Conservation (phyloP, 1,140 invertebrate species). For the Caenorhabditis latens region DNA sequence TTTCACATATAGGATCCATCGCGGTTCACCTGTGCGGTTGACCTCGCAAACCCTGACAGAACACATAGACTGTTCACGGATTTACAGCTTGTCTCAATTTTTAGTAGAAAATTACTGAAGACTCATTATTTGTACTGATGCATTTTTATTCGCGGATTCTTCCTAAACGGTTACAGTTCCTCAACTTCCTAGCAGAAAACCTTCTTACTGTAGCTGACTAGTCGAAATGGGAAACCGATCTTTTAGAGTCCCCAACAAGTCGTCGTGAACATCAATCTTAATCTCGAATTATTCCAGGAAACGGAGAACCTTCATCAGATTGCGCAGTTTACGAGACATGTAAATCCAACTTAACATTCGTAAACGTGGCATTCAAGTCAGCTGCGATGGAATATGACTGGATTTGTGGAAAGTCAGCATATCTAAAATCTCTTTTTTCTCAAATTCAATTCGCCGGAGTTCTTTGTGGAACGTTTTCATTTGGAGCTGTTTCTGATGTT, state of each 20-base stretch:
- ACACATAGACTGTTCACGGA: too few species aligned
- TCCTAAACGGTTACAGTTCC: not conserved
- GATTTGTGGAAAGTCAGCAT: slow-evolving; percentile 72
- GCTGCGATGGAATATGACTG: slow-evolving; percentile 72
- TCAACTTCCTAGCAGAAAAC: too few species aligned
- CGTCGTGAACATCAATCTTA: too few species aligned
- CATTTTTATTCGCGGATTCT: too few species aligned
- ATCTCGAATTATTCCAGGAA: slow-evolving; percentile 6
- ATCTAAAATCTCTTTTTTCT: slow-evolving; percentile 68
- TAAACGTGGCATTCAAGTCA: slow-evolving; percentile 70
- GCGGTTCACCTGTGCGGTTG: too few species aligned
- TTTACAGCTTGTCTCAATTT: too few species aligned
- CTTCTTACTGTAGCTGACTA: too few species aligned
- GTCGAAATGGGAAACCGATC: too few species aligned
- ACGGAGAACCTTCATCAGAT: slow-evolving; percentile 49
- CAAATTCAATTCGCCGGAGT: slow-evolving; percentile 72
- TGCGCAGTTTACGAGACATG: slow-evolving; percentile 66
- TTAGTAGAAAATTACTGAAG: not conserved
- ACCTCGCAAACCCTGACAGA: too few species aligned
- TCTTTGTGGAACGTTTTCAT: slow-evolving; percentile 70
- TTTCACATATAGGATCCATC: too few species aligned
- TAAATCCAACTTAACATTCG: slow-evolving; percentile 63
- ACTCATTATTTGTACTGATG: too few species aligned
- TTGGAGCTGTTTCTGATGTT: slow-evolving; percentile 70
- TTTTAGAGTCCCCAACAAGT: too few species aligned